Percentiles rank a stretch among this genome's conserved stretches.
Evolutionary conservation across 2,888 invertebrate genomes (phyloP).

Genomic region (Cacoxenus indagator): DNA sequence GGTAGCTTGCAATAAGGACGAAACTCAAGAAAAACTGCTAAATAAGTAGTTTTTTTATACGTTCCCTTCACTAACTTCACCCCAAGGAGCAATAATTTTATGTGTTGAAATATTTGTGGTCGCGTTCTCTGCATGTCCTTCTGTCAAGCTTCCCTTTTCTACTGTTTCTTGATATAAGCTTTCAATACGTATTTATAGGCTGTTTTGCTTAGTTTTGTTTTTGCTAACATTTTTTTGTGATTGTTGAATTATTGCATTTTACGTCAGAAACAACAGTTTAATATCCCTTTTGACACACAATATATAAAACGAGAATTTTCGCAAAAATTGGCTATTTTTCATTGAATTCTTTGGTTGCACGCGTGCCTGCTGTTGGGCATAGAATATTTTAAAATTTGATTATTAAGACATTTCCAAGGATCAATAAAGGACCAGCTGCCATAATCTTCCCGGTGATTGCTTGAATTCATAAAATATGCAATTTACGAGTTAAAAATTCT

Average conservation of each 20-base stretch:
- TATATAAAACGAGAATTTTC: background rate
- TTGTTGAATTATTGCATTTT: slow-evolving; percentile 17
- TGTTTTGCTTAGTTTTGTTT: background rate
- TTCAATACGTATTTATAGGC: background rate
- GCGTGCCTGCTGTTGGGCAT: too few species aligned
- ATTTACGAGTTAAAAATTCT: too few species aligned
- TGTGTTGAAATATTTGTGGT: slow-evolving; percentile 15
- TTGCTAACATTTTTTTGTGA: background rate
- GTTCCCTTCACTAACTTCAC: slow-evolving; percentile 8
- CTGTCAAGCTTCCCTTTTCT: background rate
- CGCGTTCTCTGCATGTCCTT: background rate
- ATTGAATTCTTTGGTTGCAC: background rate
- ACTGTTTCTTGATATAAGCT: background rate
- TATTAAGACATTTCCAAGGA: too few species aligned
- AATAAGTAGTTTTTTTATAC: slow-evolving; percentile 19
- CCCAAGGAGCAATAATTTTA: slow-evolving; percentile 18
- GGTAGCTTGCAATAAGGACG: too few species aligned
- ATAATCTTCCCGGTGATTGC: too few species aligned
- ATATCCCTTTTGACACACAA: background rate
- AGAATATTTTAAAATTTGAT: too few species aligned
- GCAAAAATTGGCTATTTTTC: slow-evolving; percentile 1
- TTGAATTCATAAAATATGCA: too few species aligned
- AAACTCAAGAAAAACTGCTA: slow-evolving; percentile 16
- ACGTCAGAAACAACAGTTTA: background rate
- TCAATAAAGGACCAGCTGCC: too few species aligned